phyloP scores from a whole-genome alignment of 1,140 invertebrate species.

The Chrysoperla carnea region DNA sequence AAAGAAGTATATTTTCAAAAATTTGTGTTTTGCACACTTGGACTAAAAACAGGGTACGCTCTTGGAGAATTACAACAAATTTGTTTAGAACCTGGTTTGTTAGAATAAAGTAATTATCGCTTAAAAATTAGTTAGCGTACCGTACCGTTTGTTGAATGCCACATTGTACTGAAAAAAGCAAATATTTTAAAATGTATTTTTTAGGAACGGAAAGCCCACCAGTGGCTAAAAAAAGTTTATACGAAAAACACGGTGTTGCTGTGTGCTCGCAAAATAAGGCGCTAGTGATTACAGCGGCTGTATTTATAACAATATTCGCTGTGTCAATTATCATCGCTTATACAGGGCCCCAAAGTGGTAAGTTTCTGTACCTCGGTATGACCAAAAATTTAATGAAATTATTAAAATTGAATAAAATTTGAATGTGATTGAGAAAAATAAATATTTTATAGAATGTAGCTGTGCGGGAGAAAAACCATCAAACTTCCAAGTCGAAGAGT shows the following conservation, averaged over 20 bases:
- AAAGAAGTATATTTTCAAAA: too few species aligned
- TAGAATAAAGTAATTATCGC: background rate
- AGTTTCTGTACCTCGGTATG: constrained; percentile 13
- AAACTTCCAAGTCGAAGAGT: constrained; percentile 38
- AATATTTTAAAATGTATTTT: constrained; percentile 16
- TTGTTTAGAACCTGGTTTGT: background rate
- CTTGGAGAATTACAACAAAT: constrained; percentile 11
- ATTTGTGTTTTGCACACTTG: too few species aligned
- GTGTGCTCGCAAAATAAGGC: constrained; percentile 76
- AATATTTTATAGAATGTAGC: constrained; percentile 40
- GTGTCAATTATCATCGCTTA: constrained; percentile 79
- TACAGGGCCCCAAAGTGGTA: constrained; percentile 60
- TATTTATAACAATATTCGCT: constrained; percentile 60
- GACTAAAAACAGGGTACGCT: too few species aligned
- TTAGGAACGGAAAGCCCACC: constrained; percentile 42
- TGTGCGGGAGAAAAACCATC: constrained; percentile 47
- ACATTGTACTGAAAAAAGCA: too few species aligned
- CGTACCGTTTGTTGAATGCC: background rate
- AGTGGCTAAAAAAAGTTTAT: constrained; percentile 52
- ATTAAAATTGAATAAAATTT: background rate
- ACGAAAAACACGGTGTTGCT: constrained; percentile 58
- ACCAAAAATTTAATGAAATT: too few species aligned
- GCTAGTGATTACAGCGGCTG: constrained; percentile 54
- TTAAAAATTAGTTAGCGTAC: background rate
- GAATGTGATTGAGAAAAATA: background rate